Percentiles rank a stretch among this genome's conserved stretches.
Evolutionary conservation across 2,888 invertebrate genomes (phyloP).

Genomic region (Tenthredo notha): DNA sequence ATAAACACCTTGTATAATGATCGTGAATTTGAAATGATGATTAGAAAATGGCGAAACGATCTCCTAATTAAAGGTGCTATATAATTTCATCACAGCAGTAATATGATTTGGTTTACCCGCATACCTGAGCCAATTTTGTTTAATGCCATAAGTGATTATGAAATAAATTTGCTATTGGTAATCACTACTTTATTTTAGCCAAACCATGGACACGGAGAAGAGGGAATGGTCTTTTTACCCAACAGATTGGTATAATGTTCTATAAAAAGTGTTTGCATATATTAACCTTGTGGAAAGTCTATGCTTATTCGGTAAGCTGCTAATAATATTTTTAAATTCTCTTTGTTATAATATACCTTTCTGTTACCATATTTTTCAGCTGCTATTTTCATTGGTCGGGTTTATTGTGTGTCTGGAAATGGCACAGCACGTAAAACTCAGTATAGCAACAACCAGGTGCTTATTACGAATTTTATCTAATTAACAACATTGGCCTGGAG

Average conservation of each 20-base stretch:
- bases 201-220: constrained; percentile 56
- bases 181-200: constrained; percentile 27
- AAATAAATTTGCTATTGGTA: neutral
- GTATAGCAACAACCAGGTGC: constrained; percentile 18
- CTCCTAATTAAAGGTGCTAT: constrained; percentile 19
- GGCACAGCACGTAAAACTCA: neutral
- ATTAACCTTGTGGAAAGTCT: constrained; percentile 58
- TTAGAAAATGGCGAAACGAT: constrained; percentile 35
- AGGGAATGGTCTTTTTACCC: constrained; percentile 50
- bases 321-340: neutral
- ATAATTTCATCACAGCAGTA: neutral
- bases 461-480: neutral
- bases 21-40: constrained; percentile 47
- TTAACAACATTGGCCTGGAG: neutral
- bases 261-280: constrained; percentile 61
- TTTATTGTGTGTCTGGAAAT: constrained; percentile 22
- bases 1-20: neutral
- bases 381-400: constrained; percentile 20
- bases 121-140: neutral
- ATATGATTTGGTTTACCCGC: neutral
- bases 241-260: constrained; percentile 60
- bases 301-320: constrained; percentile 59
- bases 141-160: neutral
- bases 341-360: neutral
- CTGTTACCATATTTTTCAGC: neutral